Evolutionary conservation across 2,797 vertebrate species (phyloP), one percentile per base, ranked within the genome.

Genomic region (Salarias fasciatus): DNA sequence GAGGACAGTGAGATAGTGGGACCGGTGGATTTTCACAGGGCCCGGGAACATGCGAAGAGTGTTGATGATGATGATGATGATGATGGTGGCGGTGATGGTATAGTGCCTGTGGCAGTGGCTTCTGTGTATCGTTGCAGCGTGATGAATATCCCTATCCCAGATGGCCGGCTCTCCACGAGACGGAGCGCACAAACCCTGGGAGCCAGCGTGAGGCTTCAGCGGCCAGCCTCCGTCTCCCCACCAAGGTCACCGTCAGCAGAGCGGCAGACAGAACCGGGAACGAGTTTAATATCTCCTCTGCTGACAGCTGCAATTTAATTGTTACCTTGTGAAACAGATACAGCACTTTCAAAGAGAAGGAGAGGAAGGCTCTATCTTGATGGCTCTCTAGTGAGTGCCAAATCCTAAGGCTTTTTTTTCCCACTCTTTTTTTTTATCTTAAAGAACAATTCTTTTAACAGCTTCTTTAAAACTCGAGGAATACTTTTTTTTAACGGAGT

Each of bases 281-380:
- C 8, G 37, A 70, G 79, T 84, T 84, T 87, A 86, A 86, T 82
- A 85, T 82, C 84, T 77, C 63, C 60, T 70, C 69, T 81, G 86
- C 82, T 86, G 84, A 90, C 90, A 90, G 86, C 65, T 79, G 80
- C 79, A 77, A 66, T 91, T 84, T 87, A 87, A 90, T 88, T 88
- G 80, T 86, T 86, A 88, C 83, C 81, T 70, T 77, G 82, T 75
- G 84, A 84, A 89, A 83, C 63, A 84, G 82, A 87, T 68, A 83
- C 54, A 58, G 74, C 71, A 60, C 58, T 86, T 69, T 79, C 43
- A 67, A 38, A 75, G 60, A 42, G 67, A 48, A 66, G 43, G 38
- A 50, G 75, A 54, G 53, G 10, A 28, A 11, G 30, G 50, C 46
- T 65, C 36, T 77, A 79, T 82, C 80, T 87, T 72, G 67, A 86